Conservation (phyloP, 1,140 invertebrate species). For the Sycophila sp. region DNA sequence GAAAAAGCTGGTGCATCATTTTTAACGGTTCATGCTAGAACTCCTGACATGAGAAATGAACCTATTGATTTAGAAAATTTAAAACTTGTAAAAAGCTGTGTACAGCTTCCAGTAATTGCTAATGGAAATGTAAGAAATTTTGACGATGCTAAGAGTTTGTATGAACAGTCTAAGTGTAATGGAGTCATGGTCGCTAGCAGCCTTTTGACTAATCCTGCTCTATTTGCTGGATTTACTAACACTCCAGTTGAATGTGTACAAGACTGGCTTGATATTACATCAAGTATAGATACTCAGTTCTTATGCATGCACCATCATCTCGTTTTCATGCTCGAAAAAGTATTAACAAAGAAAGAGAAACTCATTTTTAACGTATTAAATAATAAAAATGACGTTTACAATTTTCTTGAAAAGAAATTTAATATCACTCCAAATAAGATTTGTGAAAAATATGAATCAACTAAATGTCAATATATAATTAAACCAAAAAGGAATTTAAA, state of each 20-base stretch:
- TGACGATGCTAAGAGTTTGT: slow-evolving; percentile 75
- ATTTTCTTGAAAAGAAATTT: slow-evolving; percentile 75
- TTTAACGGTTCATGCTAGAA: slow-evolving; percentile 90
- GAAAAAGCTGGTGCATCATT: slow-evolving; percentile 89
- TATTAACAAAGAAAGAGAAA: slow-evolving; percentile 76
- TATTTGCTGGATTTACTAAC: slow-evolving; percentile 77
- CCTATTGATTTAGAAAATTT: slow-evolving; percentile 82
- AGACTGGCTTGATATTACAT: slow-evolving; percentile 84
- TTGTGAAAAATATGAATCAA: slow-evolving; percentile 46
- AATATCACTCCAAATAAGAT: slow-evolving; percentile 54
- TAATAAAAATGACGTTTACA: slow-evolving; percentile 74
- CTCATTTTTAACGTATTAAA: slow-evolving; percentile 82
- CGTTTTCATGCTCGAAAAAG: slow-evolving; percentile 91
- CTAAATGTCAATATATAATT: slow-evolving; percentile 51
- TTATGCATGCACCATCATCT: slow-evolving; percentile 92
- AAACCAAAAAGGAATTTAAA: slow-evolving; percentile 24
- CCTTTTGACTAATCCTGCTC: slow-evolving; percentile 88
- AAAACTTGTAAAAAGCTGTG: slow-evolving; percentile 75
- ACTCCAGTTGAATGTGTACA: slow-evolving; percentile 84
- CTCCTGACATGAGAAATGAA: slow-evolving; percentile 82
- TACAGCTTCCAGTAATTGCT: slow-evolving; percentile 85
- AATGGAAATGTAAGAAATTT: slow-evolving; percentile 89
- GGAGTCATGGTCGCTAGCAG: slow-evolving; percentile 92
- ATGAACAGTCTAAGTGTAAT: slow-evolving; percentile 76
- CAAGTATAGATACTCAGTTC: slow-evolving; percentile 69